Base-by-base conservation (phyloP, 1,140 invertebrate genomes). In the Pteromalus puparum region DNA sequence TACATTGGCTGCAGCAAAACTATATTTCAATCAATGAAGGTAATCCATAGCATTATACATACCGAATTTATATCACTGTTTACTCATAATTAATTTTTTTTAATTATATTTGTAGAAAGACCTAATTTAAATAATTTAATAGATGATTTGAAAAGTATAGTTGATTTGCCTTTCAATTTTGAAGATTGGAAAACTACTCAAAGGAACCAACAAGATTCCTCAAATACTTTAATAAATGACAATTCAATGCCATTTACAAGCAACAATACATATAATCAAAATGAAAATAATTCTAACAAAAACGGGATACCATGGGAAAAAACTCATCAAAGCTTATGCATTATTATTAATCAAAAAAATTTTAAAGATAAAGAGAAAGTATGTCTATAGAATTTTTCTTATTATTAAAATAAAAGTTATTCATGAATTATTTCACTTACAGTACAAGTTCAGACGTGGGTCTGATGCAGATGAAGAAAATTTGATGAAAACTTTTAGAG, bases 101-200 rank as follows among this genome's bases (percentile, higher is more conserved):
- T 34, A 34, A 34, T 34, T 82, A 67, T 53, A 38, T 74, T 84
- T 81, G 26, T 28, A 85, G 83, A 38, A 18, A 70, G 77, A 34
- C 26, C 38, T 34, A 70, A 85, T 53, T 81, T 85, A 61, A 70
- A 68, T 65, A 81, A 53, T 24, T 76, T 85, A 46, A 53, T 85
- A 48, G 28, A 48, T 0, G 34, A 67, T 61, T 42, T 85, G n/a
- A 81, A 81, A 81, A 48, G 46, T 28, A 74, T 74, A 28, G 76
- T 6, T 9, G 21, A 84, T 46, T 84, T 85, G 28, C 21, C 72
- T 65, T 85, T 81, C 34, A 81, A 85, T 70, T 81, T 85, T 81
- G 42, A 85, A 9, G 74, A 21, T 38, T 85, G 83, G 83, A 53
- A 76, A 42, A 46, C 10, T 38, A 42, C 4, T 38, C 10, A 65